phyloP scores from a whole-genome alignment of 2,113 vertebrate genomes.

The Craseonycteris thonglongyai region DNA sequence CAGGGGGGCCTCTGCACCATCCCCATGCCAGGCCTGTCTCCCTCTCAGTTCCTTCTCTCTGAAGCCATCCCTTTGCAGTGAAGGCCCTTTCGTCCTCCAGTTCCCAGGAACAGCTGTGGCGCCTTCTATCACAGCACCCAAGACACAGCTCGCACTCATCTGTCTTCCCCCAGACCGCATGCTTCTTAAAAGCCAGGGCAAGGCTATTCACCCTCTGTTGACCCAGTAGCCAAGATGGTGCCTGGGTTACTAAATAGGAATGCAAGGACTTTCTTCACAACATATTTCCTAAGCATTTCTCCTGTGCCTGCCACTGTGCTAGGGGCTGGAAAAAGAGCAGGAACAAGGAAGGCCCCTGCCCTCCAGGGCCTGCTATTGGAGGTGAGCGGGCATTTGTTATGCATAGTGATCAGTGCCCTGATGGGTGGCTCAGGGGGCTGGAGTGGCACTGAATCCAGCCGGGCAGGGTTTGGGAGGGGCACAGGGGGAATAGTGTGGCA shows the following conservation, averaged over 20 bases:
- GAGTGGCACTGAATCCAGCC: neutral
- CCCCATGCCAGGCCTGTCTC: neutral
- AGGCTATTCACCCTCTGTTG: neutral
- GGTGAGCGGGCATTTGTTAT: neutral
- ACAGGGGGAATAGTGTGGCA: neutral
- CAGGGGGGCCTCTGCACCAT: neutral
- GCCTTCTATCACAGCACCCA: neutral
- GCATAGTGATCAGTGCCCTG: neutral
- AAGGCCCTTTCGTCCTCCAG: neutral
- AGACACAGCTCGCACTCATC: neutral
- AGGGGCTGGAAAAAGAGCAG: neutral
- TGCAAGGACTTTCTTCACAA: neutral
- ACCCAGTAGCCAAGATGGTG: neutral
- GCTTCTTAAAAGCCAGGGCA: neutral
- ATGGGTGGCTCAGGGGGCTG: neutral
- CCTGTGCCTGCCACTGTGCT: neutral
- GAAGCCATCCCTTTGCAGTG: neutral
- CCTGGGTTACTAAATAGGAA: neutral
- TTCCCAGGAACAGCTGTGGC: neutral
- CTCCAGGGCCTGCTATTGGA: too few species aligned
- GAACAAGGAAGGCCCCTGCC: neutral
- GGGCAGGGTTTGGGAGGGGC: neutral
- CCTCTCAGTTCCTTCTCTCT: neutral
- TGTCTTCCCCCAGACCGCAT: neutral
- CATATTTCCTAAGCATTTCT: neutral